A percentile compares a stretch with the other conserved stretches of the same genome.
Conservation (phyloP, 2,888 invertebrate species). For the Agriopis leucophaearia region DNA sequence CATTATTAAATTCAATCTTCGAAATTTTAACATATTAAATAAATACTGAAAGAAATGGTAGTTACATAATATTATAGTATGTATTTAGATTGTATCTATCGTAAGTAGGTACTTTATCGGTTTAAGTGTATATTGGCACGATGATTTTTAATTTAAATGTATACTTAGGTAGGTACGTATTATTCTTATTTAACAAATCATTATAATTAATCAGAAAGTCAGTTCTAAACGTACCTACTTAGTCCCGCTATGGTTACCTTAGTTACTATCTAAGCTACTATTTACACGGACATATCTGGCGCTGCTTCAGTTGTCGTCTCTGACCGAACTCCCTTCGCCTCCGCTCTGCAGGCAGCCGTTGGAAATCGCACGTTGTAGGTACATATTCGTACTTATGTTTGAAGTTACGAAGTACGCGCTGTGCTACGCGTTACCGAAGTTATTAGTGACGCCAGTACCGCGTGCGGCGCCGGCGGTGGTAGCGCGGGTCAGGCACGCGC, state of each 20-base stretch:
- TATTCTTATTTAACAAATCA: neutral
- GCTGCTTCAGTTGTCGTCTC: neutral
- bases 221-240: neutral
- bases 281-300: neutral
- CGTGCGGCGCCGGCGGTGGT: no score
- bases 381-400: no score
- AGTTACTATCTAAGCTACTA: neutral
- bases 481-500: no score
- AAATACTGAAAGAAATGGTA: conserved; percentile 13
- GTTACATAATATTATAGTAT: no score
- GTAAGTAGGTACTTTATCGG: neutral
- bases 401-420: no score
- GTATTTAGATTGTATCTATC: neutral
- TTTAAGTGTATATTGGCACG: conserved; percentile 14
- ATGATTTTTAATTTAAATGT: conserved; percentile 1
- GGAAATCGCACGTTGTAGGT: neutral
- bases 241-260: neutral
- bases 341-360: neutral
- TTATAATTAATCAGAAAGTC: conserved; percentile 1
- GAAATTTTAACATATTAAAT: conserved; percentile 3
- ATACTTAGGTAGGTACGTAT: neutral
- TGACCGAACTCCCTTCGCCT: neutral
- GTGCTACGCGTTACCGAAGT: no score
- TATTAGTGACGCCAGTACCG: no score
- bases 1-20: conserved; percentile 6